Conservation (phyloP, 2,888 invertebrate genomes). For the Xanthorhoe spadicearia region DNA sequence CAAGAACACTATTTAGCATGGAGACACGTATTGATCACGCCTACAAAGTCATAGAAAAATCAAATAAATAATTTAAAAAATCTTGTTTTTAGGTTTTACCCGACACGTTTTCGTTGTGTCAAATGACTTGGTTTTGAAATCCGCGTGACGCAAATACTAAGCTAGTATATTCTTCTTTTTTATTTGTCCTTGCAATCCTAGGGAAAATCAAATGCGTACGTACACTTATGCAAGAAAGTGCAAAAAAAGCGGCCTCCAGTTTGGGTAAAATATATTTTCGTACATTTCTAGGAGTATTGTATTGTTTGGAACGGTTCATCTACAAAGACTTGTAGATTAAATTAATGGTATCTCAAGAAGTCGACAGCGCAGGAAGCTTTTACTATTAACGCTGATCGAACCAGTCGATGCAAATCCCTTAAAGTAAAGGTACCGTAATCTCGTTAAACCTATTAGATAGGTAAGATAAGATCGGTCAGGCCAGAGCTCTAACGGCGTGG, state of each 20-base stretch:
- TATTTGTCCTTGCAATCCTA: slow-evolving; percentile 15
- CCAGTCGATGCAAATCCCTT: slow-evolving; percentile 63
- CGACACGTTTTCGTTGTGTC: too few species aligned
- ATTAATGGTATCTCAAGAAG: slow-evolving; percentile 12
- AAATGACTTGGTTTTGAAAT: too few species aligned
- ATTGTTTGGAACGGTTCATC: not conserved
- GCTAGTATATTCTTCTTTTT: slow-evolving; percentile 13
- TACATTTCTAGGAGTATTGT: slow-evolving; percentile 12
- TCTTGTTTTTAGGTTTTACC: too few species aligned
- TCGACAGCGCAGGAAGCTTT: slow-evolving; percentile 31
- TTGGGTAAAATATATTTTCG: slow-evolving; percentile 15
- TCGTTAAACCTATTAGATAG: slow-evolving; percentile 74
- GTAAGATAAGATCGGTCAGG: slow-evolving; percentile 67
- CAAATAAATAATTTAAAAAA: too few species aligned
- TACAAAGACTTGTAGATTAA: not conserved
- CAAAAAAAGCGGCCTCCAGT: slow-evolving; percentile 5
- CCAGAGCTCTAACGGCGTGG: slow-evolving; percentile 66
- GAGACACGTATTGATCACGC: too few species aligned
- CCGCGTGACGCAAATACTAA: not conserved
- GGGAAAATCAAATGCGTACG: slow-evolving; percentile 21
- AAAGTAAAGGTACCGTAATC: slow-evolving; percentile 70
- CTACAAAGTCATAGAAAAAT: too few species aligned
- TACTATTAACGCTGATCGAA: slow-evolving; percentile 47
- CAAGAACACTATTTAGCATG: too few species aligned
- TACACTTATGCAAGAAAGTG: slow-evolving; percentile 15